Evolutionary conservation across 2,888 invertebrate species (phyloP).

Genomic region (Tenthredo notha): DNA sequence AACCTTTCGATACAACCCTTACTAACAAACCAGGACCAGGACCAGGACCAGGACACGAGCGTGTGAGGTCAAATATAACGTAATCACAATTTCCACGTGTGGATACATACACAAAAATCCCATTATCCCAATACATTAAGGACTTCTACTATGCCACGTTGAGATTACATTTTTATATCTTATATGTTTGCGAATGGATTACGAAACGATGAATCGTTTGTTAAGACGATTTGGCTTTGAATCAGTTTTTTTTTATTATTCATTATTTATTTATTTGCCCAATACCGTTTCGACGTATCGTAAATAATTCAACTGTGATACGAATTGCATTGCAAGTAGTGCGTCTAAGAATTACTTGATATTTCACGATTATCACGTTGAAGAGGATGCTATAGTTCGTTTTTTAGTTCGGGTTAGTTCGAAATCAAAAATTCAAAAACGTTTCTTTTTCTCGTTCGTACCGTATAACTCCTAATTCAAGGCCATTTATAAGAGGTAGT

Average conservation of each 20-base stretch:
- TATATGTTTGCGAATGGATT: background rate
- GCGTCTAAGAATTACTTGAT: too few relatives aligned
- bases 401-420: too few relatives aligned
- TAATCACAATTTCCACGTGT: background rate
- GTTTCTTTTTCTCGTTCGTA: background rate
- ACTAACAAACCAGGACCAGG: background rate
- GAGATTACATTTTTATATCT: background rate
- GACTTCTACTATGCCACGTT: background rate
- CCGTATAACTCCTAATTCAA: background rate
- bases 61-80: background rate
- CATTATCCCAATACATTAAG: background rate
- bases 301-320: background rate
- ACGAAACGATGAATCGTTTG: background rate
- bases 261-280: background rate
- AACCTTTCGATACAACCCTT: background rate
- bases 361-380: too few relatives aligned
- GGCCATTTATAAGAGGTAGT: background rate
- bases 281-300: background rate
- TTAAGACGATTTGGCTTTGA: background rate
- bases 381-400: too few relatives aligned
- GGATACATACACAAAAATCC: background rate
- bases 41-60: background rate
- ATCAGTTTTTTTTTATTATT: background rate
- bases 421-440: background rate
- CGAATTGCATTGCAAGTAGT: too few relatives aligned